Conservation (phyloP, 2,797 vertebrate genomes). For the Labroides dimidiatus region DNA sequence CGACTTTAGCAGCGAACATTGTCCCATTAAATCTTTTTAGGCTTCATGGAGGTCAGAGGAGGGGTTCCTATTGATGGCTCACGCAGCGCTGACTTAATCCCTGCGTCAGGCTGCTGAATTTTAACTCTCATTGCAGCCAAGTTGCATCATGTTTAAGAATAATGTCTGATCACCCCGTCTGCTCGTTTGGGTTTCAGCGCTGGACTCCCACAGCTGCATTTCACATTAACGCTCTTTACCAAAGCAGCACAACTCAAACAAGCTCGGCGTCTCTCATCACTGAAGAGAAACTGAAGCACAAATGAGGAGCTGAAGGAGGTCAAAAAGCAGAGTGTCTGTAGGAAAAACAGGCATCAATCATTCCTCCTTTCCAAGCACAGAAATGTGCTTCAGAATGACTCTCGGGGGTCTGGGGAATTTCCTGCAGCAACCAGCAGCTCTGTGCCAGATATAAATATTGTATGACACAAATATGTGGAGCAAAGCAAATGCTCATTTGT, state of each 20-base stretch:
- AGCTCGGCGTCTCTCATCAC: constrained; percentile 7
- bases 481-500: constrained; percentile 39
- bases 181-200: constrained; percentile 42
- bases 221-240: constrained; percentile 15
- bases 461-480: constrained; percentile 32
- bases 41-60: constrained; percentile 39
- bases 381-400: constrained; percentile 34
- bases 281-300: not conserved
- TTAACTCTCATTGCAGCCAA: constrained; percentile 65
- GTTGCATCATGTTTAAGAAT: constrained; percentile 75
- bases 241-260: constrained; percentile 4
- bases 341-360: not conserved
- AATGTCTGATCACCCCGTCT: constrained; percentile 50
- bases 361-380: not conserved
- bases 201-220: constrained; percentile 38
- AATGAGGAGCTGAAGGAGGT: not conserved
- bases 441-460: constrained; percentile 33
- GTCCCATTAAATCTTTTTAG: constrained; percentile 31
- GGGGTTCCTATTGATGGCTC: constrained; percentile 23
- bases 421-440: constrained; percentile 15
- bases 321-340: not conserved
- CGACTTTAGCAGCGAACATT: not conserved
- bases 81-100: constrained; percentile 54
- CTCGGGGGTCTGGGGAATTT: constrained; percentile 1
- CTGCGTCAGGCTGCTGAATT: constrained; percentile 43